Percentiles rank a stretch among this genome's conserved stretches.
These are phyloP conservation scores for Drosophila gaucha DNA, from an alignment of 2,888 invertebrate species.

Conservation along the genomic window DNA sequence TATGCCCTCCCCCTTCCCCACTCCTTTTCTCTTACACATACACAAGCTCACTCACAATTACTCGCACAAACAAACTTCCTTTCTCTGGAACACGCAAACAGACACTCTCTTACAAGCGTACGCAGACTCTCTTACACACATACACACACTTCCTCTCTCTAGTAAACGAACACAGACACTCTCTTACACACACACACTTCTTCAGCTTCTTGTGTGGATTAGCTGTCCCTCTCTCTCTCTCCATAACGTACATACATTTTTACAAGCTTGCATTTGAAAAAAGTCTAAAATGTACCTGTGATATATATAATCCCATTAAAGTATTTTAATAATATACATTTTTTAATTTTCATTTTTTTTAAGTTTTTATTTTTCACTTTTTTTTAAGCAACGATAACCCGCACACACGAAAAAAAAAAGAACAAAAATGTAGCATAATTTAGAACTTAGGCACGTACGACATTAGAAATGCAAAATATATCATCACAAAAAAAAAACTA, in stretches of 20 bases:
- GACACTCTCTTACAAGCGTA: too few species aligned
- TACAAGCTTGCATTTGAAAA: constrained; percentile 77
- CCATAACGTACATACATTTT: constrained; percentile 74
- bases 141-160: too few species aligned
- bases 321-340: constrained; percentile 66
- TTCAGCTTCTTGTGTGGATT: constrained; percentile 20
- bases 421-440: constrained; percentile 61
- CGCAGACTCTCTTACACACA: constrained; percentile 1
- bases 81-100: too few species aligned
- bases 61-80: too few species aligned
- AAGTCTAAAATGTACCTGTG: constrained; percentile 84
- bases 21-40: too few species aligned
- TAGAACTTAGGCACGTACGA: constrained; percentile 73
- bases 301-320: constrained; percentile 82
- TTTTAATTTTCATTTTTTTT: constrained; percentile 25
- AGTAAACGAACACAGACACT: too few species aligned
- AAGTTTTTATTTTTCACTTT: constrained; percentile 33
- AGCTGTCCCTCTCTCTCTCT: constrained; percentile 22
- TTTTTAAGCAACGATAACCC: constrained; percentile 44
- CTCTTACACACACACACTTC: not conserved
- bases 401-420: constrained; percentile 32
- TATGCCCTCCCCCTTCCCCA: constrained; percentile 4
- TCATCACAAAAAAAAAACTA: constrained; percentile 48
- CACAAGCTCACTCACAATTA: not conserved
- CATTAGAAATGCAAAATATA: constrained; percentile 77